Conservation (phyloP, 2,113 vertebrate species). For the Copsychus sechellarum region DNA sequence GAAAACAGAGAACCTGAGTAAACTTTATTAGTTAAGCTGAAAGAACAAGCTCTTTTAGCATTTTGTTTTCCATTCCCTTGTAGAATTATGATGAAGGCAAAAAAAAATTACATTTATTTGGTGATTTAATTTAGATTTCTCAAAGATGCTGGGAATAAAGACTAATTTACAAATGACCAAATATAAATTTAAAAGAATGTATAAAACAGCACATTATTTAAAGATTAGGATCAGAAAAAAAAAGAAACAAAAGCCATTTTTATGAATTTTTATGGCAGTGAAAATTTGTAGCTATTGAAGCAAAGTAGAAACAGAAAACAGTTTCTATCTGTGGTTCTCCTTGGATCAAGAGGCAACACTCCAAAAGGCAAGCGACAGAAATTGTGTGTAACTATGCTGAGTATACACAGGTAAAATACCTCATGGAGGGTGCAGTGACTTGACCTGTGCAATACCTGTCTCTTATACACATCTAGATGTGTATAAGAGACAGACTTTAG, state of each 20-base stretch:
- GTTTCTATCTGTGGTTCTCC: background rate
- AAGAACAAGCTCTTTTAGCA: background rate
- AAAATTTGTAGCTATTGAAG: background rate
- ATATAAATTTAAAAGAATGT: background rate
- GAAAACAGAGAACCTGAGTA: background rate
- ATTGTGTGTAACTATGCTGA: background rate
- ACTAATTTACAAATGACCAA: background rate
- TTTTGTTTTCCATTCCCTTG: background rate
- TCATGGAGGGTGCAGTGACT: accelerated
- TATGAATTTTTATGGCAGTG: background rate
- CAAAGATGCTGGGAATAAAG: background rate
- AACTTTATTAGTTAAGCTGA: background rate
- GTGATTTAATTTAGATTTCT: background rate
- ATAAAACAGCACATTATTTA: background rate
- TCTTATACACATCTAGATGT: too few species aligned
- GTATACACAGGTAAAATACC: background rate
- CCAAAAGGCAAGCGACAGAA: background rate
- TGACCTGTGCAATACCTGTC: background rate
- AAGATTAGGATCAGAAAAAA: background rate
- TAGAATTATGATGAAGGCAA: background rate
- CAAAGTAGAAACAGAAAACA: background rate
- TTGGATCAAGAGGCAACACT: background rate
- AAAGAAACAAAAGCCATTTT: accelerated
- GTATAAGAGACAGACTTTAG: too few species aligned
- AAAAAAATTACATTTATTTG: background rate